phyloP scores from a whole-genome alignment of 64 coral and sea anemone species.

The Actinia equina region DNA sequence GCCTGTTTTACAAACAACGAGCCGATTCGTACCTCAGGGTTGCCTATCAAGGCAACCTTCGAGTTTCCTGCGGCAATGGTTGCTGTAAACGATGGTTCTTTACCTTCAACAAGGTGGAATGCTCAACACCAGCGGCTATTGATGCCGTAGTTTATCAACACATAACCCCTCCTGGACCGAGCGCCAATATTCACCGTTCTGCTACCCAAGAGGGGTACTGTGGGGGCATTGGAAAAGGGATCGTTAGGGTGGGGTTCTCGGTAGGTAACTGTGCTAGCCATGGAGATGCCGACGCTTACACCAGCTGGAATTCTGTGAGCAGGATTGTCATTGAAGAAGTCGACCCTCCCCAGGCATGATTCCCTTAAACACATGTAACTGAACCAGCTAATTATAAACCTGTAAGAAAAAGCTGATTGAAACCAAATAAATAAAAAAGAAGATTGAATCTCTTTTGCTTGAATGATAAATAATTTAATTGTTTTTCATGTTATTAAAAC shows the following conservation, averaged over 20 bases:
- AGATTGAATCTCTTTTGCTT: neutral
- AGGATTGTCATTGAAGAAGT: constrained; percentile 12
- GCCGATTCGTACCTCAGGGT: neutral
- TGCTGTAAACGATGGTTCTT: constrained; percentile 22
- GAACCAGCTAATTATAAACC: neutral
- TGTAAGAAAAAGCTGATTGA: neutral
- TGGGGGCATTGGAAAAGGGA: neutral
- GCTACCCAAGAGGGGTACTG: neutral
- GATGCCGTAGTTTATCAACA: neutral
- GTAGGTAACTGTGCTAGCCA: neutral
- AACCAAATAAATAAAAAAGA: neutral
- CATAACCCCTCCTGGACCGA: too few species aligned
- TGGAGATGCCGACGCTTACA: neutral
- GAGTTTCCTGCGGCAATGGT: neutral
- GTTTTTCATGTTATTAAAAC: neutral
- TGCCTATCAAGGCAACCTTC: neutral
- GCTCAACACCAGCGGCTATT: neutral
- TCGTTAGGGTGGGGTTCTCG: neutral
- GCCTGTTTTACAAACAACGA: neutral
- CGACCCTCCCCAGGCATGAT: neutral
- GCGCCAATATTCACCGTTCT: neutral
- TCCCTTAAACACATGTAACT: neutral
- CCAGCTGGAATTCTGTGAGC: constrained; percentile 22
- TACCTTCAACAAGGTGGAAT: neutral
- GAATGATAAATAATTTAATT: neutral